Conservation (phyloP, 92 coral and sea anemone genomes). For the Epizoanthus scotinus region DNA sequence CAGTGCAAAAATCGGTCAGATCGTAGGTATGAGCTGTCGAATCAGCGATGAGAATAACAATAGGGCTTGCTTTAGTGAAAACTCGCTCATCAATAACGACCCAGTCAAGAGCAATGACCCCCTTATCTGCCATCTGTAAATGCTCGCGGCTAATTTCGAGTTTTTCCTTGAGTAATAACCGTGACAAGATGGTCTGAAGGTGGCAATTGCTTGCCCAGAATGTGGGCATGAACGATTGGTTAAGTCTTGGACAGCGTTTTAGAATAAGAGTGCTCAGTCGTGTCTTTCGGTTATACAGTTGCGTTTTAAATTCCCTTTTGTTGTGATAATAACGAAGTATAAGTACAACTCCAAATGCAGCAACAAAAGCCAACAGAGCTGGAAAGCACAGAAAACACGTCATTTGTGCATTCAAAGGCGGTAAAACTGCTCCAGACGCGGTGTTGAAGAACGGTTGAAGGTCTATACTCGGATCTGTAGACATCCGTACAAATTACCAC, state of each 20-base stretch:
- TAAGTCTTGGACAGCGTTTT: constrained; percentile 69
- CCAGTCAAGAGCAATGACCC: constrained; percentile 95
- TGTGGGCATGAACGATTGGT: constrained; percentile 76
- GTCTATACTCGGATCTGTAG: constrained; percentile 16
- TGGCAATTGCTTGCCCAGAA: constrained; percentile 90
- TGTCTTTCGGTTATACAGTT: constrained; percentile 79
- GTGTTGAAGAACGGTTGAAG: constrained; percentile 20
- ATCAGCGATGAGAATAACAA: constrained; percentile 83
- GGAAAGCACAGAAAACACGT: constrained; percentile 45
- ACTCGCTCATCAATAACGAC: constrained; percentile 62
- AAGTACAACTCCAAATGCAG: constrained; percentile 29
- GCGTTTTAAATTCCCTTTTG: constrained; percentile 60
- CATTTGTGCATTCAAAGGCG: constrained; percentile 30
- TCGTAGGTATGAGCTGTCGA: constrained; percentile 74
- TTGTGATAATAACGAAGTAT: constrained; percentile 50
- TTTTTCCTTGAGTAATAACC: constrained; percentile 70
- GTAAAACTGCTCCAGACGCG: not conserved
- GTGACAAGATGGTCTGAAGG: constrained; percentile 77
- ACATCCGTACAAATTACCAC: constrained; percentile 26
- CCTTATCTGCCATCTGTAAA: constrained; percentile 92
- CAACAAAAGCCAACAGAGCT: constrained; percentile 41
- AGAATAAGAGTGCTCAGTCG: constrained; percentile 69
- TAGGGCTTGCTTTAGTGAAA: constrained; percentile 74
- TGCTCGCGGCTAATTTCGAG: constrained; percentile 86
- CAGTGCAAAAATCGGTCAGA: constrained; percentile 61